phyloP scores from a whole-genome alignment of 2,113 vertebrate species.

The Mixornis gularis region DNA sequence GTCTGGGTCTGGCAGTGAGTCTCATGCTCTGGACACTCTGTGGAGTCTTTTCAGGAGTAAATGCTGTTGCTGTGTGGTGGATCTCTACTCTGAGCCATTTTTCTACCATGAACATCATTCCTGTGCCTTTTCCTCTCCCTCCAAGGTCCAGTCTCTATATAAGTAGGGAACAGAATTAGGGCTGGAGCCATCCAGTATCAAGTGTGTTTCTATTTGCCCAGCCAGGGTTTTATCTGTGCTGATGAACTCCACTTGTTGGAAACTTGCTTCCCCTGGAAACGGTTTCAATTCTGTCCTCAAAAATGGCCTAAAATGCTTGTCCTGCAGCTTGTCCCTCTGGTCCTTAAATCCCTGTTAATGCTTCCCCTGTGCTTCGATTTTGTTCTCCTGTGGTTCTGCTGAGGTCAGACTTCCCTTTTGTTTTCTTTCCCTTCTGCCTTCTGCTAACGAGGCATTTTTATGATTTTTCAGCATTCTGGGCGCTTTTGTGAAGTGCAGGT shows the following conservation, averaged over 20 bases:
- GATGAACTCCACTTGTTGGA: neutral
- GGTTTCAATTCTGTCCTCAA: neutral
- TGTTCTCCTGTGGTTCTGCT: neutral
- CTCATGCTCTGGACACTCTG: no score
- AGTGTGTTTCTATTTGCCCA: neutral
- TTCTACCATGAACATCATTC: neutral
- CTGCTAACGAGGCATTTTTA: neutral
- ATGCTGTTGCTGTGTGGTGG: neutral
- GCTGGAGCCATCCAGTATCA: neutral
- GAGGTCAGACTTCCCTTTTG: neutral
- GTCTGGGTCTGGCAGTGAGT: rapidly evolving
- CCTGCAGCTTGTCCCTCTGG: neutral
- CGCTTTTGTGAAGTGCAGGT: neutral
- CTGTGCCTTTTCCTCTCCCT: neutral
- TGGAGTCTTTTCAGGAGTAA: neutral
- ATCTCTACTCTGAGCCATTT: neutral
- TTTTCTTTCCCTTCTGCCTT: neutral
- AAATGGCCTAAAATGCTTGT: neutral
- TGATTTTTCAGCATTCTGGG: neutral
- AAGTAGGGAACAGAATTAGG: neutral
- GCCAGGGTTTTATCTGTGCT: neutral
- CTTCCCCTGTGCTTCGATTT: neutral
- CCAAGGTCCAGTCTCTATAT: rapidly evolving
- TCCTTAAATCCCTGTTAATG: neutral
- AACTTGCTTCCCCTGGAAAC: neutral